Evolutionary conservation across 2,113 vertebrate species (phyloP).

Genomic region (Regulus satrapa): DNA sequence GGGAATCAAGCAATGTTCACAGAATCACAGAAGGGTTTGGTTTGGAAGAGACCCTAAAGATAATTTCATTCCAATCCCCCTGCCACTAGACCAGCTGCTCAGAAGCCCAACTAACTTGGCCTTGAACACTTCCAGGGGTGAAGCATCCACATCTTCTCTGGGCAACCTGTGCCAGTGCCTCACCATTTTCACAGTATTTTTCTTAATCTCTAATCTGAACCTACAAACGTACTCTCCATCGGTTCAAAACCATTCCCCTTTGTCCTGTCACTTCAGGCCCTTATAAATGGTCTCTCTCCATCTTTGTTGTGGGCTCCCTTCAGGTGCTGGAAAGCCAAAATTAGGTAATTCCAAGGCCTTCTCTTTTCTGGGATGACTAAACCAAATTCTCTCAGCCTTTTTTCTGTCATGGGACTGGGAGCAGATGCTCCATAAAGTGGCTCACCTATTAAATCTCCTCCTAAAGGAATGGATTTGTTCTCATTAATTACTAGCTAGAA

Average conservation of each 20-base stretch:
- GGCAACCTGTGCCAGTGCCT: not conserved
- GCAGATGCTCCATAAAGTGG: not conserved
- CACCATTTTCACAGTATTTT: not conserved
- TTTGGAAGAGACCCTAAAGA: not conserved
- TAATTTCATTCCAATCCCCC: accelerated
- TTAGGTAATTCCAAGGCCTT: not conserved
- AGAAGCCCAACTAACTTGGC: not conserved
- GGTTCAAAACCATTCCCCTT: not conserved
- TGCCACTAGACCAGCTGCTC: not conserved
- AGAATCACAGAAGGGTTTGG: not conserved
- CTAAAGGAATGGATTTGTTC: not conserved
- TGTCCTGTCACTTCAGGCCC: not conserved
- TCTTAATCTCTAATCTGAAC: not conserved
- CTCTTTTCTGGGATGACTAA: not conserved
- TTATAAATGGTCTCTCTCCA: not conserved
- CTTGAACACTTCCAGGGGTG: not conserved
- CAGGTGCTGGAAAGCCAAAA: not conserved
- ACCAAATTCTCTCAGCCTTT: not conserved
- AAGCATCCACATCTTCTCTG: not conserved
- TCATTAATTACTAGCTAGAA: not conserved
- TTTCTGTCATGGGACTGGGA: not conserved
- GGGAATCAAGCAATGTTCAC: not conserved
- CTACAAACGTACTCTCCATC: not conserved
- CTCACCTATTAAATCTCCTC: not conserved
- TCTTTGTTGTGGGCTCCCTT: not conserved